Evolutionary conservation across 2,113 vertebrate genomes (phyloP).

Genomic region (Turnix velox): DNA sequence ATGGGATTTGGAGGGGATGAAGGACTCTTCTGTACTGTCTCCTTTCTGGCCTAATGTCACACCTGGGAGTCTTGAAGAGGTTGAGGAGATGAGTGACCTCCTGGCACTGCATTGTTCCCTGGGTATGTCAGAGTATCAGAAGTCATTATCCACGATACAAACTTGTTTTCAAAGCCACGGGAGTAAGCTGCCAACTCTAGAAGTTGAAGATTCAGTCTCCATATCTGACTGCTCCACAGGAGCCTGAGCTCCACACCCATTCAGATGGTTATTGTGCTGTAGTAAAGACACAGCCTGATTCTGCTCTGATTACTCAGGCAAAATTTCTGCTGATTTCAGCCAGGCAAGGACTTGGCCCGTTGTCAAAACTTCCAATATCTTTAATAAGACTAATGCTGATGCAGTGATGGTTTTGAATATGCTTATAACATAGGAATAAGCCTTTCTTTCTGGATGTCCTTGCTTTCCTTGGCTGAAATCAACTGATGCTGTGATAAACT

Average conservation of each 20-base stretch:
- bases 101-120: neutral
- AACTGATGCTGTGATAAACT: neutral
- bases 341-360: neutral
- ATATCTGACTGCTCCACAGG: neutral
- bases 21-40: slow-evolving; percentile 18
- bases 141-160: neutral
- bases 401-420: neutral
- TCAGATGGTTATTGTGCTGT: neutral
- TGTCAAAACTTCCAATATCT: neutral
- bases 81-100: neutral
- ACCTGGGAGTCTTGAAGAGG: neutral
- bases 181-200: neutral
- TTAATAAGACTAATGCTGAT: neutral
- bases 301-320: neutral
- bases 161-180: neutral
- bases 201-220: neutral
- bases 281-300: neutral
- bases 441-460: neutral
- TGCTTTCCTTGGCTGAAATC: neutral
- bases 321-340: neutral
- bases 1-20: slow-evolving; percentile 40
- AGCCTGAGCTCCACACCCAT: neutral
- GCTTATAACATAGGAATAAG: neutral
- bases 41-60: slow-evolving; percentile 66
- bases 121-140: neutral